Evolutionary conservation across 2,888 invertebrate species (phyloP), one percentile per base, ranked within the genome.

Genomic region (Agonopterix subpropinquella): DNA sequence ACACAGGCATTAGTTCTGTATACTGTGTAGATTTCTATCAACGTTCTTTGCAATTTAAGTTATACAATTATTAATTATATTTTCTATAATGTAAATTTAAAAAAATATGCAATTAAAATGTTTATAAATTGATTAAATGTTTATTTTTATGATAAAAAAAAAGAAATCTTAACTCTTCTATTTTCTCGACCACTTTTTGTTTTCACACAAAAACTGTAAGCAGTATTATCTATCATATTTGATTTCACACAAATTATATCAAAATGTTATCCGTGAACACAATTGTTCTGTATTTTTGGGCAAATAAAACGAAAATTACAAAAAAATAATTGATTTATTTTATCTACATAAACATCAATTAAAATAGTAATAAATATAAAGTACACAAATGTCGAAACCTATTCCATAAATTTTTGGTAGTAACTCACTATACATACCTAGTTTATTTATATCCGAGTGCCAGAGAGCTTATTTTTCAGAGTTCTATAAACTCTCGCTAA

Each of bases 21-120:
- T 45, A 13, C 28, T 28, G 44, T 47, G 48, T 44, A 47, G 45
- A 48, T 13, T 48, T 9, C 41, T 35, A 42, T 50, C 43, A 41
- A 39, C 8, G 47, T 45, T 47, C 36, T 47, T 53, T 45, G 50
- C 56, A 51, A 53, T 62, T 50, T 65, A 66, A 63, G 66, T 66
- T 65, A 65, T 63, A 60, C 39, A 48, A 52, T 43, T 62, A 63
- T 67, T 36, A 48, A 52, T 43, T 62, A 63, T 67, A 56, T 61
- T 54, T 61, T 57, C 55, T 58, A 55, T 51, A 45, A 54, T 66
- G 64, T 66, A 66, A 62, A 64, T 28, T 28, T 28, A 5, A 28
- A 60, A 64, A 64, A 49, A 51, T 65, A 62, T 63, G 57, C 54
- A 58, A 65, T 63, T 63, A 62, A 58, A 65, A 64, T 65, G 59